Percentiles rank a stretch among this genome's conserved stretches.
Conservation (phyloP, 92 coral and sea anemone genomes). For the Zoanthus solanderi region DNA sequence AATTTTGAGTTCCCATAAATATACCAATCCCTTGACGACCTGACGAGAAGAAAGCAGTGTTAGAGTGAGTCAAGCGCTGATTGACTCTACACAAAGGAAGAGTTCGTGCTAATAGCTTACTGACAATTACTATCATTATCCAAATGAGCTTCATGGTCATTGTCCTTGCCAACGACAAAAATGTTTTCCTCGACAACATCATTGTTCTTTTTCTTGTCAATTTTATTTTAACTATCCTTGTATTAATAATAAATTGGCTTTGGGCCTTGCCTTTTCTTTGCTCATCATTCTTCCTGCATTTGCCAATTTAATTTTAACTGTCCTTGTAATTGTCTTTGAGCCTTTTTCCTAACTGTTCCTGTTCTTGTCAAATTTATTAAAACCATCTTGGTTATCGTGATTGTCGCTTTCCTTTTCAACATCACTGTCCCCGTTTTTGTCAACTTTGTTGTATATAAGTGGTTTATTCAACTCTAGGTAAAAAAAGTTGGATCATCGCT, state of each 20-base stretch:
- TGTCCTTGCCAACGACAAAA: background rate
- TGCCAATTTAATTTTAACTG: no score
- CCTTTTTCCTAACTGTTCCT: background rate
- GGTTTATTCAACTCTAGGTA: no score
- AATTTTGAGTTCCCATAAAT: conserved; percentile 94
- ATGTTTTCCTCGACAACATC: no score
- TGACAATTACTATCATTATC: background rate
- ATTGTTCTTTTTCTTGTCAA: no score
- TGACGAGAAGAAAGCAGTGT: conserved; percentile 33
- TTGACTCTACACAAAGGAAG: background rate
- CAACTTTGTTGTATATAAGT: background rate
- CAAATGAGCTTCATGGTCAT: background rate
- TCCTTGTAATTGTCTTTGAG: background rate
- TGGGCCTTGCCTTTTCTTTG: no score
- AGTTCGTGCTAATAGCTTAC: background rate
- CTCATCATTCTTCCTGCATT: no score
- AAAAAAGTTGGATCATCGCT: no score
- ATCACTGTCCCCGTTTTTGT: background rate
- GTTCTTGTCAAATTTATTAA: background rate
- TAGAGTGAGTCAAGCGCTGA: background rate
- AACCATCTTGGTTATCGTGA: background rate
- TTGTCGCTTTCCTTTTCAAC: background rate
- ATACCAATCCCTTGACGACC: conserved; percentile 97
- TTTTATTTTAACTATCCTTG: no score
- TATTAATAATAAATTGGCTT: no score